Evolutionary conservation across 2,797 vertebrate genomes (phyloP), one percentile per base, ranked within the genome.

Genomic region (Betta splendens): DNA sequence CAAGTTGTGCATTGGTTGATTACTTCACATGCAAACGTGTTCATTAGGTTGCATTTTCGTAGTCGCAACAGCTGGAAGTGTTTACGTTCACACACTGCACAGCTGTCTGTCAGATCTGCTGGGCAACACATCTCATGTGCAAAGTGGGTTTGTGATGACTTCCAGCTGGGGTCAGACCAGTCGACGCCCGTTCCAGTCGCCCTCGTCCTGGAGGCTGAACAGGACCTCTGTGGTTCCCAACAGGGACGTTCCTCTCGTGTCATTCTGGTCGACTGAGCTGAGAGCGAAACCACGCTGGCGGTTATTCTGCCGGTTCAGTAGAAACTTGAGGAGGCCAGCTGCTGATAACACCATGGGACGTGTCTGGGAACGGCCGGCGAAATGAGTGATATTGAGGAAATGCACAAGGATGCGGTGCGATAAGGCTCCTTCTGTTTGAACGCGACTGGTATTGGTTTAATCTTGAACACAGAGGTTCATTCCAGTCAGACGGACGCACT

Each of bases 251-350:
- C 47, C 38, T 50, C 46, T 49, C 25, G 66, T 64, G 63, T 78
- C 77, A 64, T 80, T 85, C 65, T 56, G 57, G 44, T 72, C 72
- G 75, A 87, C 54, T 65, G 84, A 85, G 58, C 62, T 22, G 17
- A 65, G 64, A 70, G 59, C n/a, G 11, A 80, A 63, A 64, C n/a
- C 59, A 65, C 55, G 35, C 52, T 26, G 21, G 64, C 67, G 67
- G 79, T 67, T 58, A 63, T 55, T 54, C 42, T 47, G 21, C 1
- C 3, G 33, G 50, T 75, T 77, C 13, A 18, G 79, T 61, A 72
- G 47, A 64, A 83, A 83, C 79, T 35, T 62, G 79, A 63, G 23
- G 46, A 68, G 43, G 46, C 78, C 59, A 61, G 54, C 56, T 66
- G 64, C 69, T 44, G 60, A 64, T 40, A 64, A 81, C 45, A 22